These are phyloP conservation scores for Xestia xanthographa DNA, from an alignment of 2,888 invertebrate genomes.

Conservation along the genomic window DNA sequence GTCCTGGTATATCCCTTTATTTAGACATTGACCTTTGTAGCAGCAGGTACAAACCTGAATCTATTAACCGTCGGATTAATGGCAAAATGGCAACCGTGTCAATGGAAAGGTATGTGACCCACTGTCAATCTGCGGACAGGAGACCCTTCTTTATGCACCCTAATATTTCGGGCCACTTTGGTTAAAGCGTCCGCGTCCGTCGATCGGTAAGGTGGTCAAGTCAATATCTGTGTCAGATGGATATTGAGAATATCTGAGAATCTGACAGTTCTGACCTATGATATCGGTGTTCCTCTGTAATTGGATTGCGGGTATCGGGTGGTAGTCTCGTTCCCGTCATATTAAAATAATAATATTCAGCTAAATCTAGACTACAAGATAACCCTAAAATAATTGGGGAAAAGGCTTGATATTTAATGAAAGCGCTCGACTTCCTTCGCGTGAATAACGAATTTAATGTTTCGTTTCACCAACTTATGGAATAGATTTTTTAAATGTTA, in stretches of 20 bases:
- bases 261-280: constrained; percentile 1
- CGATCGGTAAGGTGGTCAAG: not conserved
- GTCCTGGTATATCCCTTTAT: not conserved
- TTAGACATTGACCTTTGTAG: constrained; percentile 10
- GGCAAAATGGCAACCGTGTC: constrained; percentile 13
- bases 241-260: not conserved
- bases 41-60: not conserved
- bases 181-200: not conserved
- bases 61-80: constrained; percentile 5
- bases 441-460: not conserved
- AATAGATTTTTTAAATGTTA: not conserved
- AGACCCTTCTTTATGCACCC: constrained; percentile 10
- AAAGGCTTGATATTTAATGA: not conserved
- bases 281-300: constrained; percentile 12
- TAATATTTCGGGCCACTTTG: constrained; percentile 9
- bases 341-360: constrained; percentile 16
- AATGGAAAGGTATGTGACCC: constrained; percentile 8
- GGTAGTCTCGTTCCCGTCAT: constrained; percentile 19
- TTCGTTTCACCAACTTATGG: not conserved
- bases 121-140: constrained; percentile 14
- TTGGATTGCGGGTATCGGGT: not conserved
- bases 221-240: constrained; percentile 3
- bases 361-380: constrained; percentile 9
- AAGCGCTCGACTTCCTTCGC: not conserved
- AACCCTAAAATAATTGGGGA: not conserved